A percentile compares a stretch with the other conserved stretches of the same genome.
phyloP scores from a whole-genome alignment of 2,888 invertebrate genomes.

The Callyntrura sp. region DNA sequence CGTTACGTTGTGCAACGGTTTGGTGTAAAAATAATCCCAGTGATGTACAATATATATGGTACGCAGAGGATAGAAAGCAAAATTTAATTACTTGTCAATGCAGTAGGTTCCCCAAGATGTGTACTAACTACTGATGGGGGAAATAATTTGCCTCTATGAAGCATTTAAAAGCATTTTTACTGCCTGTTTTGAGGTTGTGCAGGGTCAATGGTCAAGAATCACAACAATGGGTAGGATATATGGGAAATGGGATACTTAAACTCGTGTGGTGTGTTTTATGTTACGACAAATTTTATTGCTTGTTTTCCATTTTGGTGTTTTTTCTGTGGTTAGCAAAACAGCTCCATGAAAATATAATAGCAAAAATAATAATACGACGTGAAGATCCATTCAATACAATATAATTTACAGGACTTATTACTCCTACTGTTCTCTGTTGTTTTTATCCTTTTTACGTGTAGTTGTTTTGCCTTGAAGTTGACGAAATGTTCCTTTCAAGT shows the following conservation, averaged over 20 bases:
- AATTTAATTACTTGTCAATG: constrained; percentile 23
- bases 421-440: neutral
- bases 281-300: constrained; percentile 54
- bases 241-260: no score
- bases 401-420: constrained; percentile 48
- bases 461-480: neutral
- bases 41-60: neutral
- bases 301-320: constrained; percentile 22
- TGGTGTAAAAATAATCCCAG: neutral
- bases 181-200: neutral
- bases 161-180: no score
- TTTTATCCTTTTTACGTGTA: no score
- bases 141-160: neutral
- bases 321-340: neutral
- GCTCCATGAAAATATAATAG: neutral
- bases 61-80: neutral
- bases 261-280: constrained; percentile 46
- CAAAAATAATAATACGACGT: neutral
- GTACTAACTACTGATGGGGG: neutral
- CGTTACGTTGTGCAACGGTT: constrained; percentile 1
- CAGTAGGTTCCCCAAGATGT: constrained; percentile 18
- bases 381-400: neutral
- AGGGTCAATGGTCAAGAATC: constrained; percentile 22
- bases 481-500: constrained; percentile 7
- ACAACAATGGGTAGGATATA: neutral